phyloP scores from a whole-genome alignment of 2,888 invertebrate species.

The Orthosia incerta region DNA sequence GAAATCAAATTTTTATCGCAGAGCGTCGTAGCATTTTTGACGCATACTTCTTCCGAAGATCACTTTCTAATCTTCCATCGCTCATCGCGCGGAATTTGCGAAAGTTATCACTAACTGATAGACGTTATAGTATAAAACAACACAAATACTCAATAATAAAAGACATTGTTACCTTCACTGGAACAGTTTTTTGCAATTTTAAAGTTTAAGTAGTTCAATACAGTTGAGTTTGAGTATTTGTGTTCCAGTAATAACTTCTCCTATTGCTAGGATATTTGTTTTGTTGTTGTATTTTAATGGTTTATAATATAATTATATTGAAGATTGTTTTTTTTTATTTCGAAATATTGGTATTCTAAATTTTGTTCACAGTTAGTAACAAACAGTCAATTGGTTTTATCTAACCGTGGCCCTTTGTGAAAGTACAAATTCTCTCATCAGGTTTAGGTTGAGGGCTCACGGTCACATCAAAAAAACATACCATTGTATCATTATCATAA shows the following conservation, averaged over 20 bases:
- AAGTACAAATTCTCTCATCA: slow-evolving; percentile 89
- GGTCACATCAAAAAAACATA: slow-evolving; percentile 80
- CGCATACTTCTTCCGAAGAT: slow-evolving; percentile 68
- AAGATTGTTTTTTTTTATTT: slow-evolving; percentile 78
- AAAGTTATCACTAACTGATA: slow-evolving; percentile 61
- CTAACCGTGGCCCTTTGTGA: slow-evolving; percentile 78
- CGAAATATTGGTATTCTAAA: slow-evolving; percentile 77
- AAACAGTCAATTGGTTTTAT: slow-evolving; percentile 64
- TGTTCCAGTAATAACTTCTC: slow-evolving; percentile 79
- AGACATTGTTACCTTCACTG: slow-evolving; percentile 75
- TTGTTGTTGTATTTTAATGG: slow-evolving; percentile 90
- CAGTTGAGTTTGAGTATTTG: slow-evolving; percentile 86
- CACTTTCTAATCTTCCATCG: slow-evolving; percentile 72
- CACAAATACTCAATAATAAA: slow-evolving; percentile 89
- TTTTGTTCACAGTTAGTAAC: slow-evolving; percentile 70
- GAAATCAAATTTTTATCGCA: slow-evolving; percentile 83
- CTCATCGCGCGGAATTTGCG: slow-evolving; percentile 68
- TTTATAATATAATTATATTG: slow-evolving; percentile 87
- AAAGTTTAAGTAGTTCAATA: slow-evolving; percentile 70
- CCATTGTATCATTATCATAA: slow-evolving; percentile 73
- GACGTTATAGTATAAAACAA: slow-evolving; percentile 74
- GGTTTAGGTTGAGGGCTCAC: slow-evolving; percentile 84
- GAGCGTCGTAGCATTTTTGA: slow-evolving; percentile 76
- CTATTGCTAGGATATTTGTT: slow-evolving; percentile 84
- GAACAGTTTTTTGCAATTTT: slow-evolving; percentile 74